A percentile compares a stretch with the other conserved stretches of the same genome.
phyloP scores from a whole-genome alignment of 2,888 invertebrate species.

The Aleiodes testaceus region DNA sequence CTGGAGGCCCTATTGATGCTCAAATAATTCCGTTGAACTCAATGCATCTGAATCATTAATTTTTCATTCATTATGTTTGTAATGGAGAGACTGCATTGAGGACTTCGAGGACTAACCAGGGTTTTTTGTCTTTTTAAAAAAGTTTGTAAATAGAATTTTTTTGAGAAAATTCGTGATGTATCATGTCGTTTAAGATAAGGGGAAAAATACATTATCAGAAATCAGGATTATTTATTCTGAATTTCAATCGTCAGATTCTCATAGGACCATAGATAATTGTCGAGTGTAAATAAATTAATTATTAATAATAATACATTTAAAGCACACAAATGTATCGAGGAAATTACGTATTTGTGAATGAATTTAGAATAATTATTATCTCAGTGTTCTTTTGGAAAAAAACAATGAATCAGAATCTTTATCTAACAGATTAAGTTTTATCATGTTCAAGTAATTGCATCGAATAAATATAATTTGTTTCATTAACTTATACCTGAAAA shows the following conservation, averaged over 20 bases:
- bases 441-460: constrained; percentile 63
- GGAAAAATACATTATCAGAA: constrained; percentile 23
- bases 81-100: constrained; percentile 56
- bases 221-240: neutral
- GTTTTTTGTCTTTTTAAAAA: constrained; percentile 61
- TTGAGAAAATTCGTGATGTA: constrained; percentile 20
- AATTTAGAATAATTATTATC: constrained; percentile 38
- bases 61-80: neutral
- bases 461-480: constrained; percentile 70
- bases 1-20: constrained; percentile 69
- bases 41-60: neutral
- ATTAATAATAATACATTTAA: neutral
- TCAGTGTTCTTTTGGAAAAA: constrained; percentile 39
- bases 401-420: constrained; percentile 30
- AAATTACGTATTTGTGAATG: neutral
- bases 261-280: constrained; percentile 36
- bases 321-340: neutral
- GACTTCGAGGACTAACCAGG: constrained; percentile 72
- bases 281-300: constrained; percentile 40
- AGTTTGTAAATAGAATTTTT: constrained; percentile 33
- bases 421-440: constrained; percentile 23
- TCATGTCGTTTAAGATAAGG: constrained; percentile 7
- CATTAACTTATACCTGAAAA: constrained; percentile 45
- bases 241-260: constrained; percentile 30
- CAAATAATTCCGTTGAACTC: neutral